Percentiles rank a stretch among this genome's conserved stretches.
These are phyloP conservation scores for Lomographa bimaculata DNA, from an alignment of 2,888 invertebrate genomes.

Conservation along the genomic window DNA sequence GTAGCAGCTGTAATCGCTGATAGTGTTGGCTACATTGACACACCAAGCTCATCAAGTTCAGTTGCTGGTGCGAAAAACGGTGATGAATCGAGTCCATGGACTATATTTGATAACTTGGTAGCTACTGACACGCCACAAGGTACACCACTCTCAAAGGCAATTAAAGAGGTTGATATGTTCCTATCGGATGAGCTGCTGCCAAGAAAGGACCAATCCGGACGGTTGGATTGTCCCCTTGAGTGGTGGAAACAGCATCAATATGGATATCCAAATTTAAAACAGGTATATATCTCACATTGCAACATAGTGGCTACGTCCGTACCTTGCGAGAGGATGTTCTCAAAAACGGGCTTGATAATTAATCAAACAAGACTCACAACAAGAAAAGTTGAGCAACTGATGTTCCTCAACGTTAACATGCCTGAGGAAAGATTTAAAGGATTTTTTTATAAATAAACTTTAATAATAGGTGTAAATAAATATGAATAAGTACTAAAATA, in stretches of 20 bases:
- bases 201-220: constrained; percentile 19
- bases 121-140: constrained; percentile 14
- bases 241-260: constrained; percentile 30
- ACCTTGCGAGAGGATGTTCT: constrained; percentile 27
- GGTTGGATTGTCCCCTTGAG: constrained; percentile 24
- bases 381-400: constrained; percentile 23
- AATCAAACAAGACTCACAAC: constrained; percentile 16
- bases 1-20: too few relatives aligned
- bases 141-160: constrained; percentile 30
- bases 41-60: too few relatives aligned
- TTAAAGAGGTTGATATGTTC: constrained; percentile 32
- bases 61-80: too few relatives aligned
- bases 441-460: too few relatives aligned
- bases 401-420: too few relatives aligned
- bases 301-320: too few relatives aligned
- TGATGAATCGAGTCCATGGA: constrained; percentile 26
- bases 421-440: too few relatives aligned
- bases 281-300: constrained; percentile 11
- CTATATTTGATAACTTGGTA: constrained; percentile 25
- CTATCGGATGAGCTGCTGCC: constrained; percentile 24
- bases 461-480: constrained; percentile 5
- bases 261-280: constrained; percentile 28
- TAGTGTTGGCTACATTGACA: too few relatives aligned
- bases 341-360: constrained; percentile 23
- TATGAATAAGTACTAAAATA: too few relatives aligned